A percentile compares a stretch with the other conserved stretches of the same genome.
Conservation (phyloP, 2,113 vertebrate genomes). For the Trogon melanurus region DNA sequence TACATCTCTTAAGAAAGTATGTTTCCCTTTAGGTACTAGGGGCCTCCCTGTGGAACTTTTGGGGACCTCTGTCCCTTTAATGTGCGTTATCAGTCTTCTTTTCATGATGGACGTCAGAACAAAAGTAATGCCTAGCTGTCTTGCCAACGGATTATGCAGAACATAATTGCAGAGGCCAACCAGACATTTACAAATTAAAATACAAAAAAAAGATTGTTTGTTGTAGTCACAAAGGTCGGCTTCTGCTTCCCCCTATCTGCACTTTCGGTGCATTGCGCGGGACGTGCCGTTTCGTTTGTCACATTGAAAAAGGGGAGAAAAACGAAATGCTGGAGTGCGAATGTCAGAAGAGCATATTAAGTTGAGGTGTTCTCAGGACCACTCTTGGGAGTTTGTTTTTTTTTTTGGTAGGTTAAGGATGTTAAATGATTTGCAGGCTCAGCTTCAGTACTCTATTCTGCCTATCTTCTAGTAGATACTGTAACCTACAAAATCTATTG, state of each 20-base stretch:
- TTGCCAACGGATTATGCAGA: background rate
- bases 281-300: background rate
- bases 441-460: background rate
- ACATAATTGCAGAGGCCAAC: background rate
- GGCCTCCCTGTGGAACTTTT: background rate
- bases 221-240: background rate
- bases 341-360: background rate
- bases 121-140: background rate
- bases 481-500: background rate
- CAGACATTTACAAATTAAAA: background rate
- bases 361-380: background rate
- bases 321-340: background rate
- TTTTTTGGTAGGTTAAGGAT: background rate
- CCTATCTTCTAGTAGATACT: rapidly evolving
- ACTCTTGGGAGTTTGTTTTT: too few relatives aligned
- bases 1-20: background rate
- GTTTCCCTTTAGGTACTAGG: background rate
- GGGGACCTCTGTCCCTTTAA: background rate
- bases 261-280: background rate
- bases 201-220: background rate
- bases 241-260: background rate
- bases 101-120: background rate
- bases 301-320: background rate
- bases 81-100: background rate
- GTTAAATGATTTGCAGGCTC: background rate